Percentiles rank a stretch among this genome's conserved stretches.
Conservation (phyloP, 2,113 vertebrate genomes). For the Poeciliopsis prolifica region DNA sequence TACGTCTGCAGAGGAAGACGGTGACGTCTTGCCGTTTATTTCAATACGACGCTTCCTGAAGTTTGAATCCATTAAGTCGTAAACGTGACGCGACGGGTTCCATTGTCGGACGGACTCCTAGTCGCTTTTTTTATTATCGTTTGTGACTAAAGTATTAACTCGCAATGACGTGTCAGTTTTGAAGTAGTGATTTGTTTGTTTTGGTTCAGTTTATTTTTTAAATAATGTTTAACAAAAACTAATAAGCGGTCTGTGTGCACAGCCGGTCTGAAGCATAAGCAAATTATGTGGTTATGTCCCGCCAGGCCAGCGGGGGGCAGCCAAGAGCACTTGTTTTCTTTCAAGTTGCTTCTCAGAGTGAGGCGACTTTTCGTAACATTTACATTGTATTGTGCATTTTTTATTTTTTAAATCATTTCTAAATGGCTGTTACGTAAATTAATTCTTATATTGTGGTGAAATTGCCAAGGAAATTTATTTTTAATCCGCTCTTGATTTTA, state of each 20-base stretch:
- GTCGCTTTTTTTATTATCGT: background rate
- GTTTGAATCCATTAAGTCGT: background rate
- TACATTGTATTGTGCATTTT: too few relatives aligned
- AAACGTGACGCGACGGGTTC: background rate
- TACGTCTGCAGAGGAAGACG: accelerated
- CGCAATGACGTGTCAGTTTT: background rate
- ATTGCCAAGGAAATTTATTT: background rate
- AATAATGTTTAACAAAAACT: background rate
- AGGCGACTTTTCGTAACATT: background rate
- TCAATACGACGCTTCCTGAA: background rate
- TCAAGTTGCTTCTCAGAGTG: background rate
- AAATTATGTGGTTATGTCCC: background rate
- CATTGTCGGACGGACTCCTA: conserved; percentile 31
- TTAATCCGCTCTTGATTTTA: too few relatives aligned
- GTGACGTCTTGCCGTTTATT: accelerated
- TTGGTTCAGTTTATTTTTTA: background rate
- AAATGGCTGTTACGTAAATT: too few relatives aligned
- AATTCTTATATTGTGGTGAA: background rate
- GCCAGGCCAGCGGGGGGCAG: background rate
- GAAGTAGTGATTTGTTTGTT: too few relatives aligned
- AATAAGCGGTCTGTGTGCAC: background rate
- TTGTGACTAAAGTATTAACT: background rate
- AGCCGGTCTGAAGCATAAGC: background rate
- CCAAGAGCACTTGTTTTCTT: background rate
- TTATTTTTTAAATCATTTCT: too few relatives aligned